A percentile compares a stretch with the other conserved stretches of the same genome.
Evolutionary conservation across 2,888 invertebrate genomes (phyloP).

Genomic region (Drosophila kambysellisi): DNA sequence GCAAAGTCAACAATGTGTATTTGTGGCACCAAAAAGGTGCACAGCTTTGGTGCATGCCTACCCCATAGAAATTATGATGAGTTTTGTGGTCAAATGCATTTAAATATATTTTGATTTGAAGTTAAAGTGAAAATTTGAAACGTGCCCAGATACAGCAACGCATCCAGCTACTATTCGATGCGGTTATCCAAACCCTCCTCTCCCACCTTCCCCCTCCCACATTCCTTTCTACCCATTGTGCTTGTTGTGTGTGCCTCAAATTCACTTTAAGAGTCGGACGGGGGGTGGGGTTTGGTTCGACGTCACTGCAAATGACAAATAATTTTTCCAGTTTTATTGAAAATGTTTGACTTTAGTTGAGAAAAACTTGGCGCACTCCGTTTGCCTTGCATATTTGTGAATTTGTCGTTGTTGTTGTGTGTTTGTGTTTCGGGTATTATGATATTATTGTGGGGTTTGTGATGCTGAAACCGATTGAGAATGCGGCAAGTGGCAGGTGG

Average conservation of each 20-base stretch:
- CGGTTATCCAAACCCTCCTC: conserved; percentile 24
- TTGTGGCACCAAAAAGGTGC: conserved; percentile 68
- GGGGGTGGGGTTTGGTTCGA: background rate
- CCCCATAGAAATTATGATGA: conserved; percentile 21
- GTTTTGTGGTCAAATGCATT: conserved; percentile 66
- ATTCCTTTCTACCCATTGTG: background rate
- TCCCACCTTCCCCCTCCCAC: no score
- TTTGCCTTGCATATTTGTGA: conserved; percentile 35
- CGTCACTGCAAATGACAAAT: conserved; percentile 67
- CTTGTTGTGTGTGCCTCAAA: conserved; percentile 13
- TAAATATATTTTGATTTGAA: conserved; percentile 80
- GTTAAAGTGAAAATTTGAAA: conserved; percentile 68
- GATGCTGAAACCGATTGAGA: background rate
- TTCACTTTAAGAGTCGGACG: background rate
- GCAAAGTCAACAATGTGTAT: conserved; percentile 79
- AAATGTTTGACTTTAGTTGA: conserved; percentile 75
- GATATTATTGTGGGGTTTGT: conserved; percentile 12
- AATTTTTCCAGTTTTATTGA: conserved; percentile 79
- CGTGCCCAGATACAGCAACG: conserved; percentile 43
- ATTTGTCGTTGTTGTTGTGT: conserved; percentile 8
- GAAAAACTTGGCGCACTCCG: conserved; percentile 33
- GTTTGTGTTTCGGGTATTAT: conserved; percentile 20
- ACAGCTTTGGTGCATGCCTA: conserved; percentile 1
- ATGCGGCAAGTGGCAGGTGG: background rate
- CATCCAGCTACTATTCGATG: conserved; percentile 38